These are phyloP conservation scores for Sebastes wilsoni DNA, from an alignment of 2,797 vertebrate species.

Conservation along the genomic window DNA sequence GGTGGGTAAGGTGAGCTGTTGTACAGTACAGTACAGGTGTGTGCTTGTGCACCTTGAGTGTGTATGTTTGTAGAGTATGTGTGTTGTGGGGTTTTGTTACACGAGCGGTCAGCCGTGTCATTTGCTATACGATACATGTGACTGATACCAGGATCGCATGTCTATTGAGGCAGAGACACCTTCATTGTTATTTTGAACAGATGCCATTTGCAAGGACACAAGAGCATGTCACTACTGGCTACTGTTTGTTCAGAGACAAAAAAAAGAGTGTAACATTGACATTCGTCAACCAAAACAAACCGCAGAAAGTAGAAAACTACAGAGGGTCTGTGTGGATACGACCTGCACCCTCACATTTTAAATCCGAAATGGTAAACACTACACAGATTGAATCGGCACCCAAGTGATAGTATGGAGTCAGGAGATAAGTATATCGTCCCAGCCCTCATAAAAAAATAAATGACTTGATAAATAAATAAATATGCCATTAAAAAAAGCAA, in stretches of 20 bases:
- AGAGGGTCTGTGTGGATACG: too few relatives aligned
- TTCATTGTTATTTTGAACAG: constrained; percentile 32
- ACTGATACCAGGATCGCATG: constrained; percentile 45
- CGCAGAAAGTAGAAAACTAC: too few relatives aligned
- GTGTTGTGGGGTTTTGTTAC: constrained; percentile 34
- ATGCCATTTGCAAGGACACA: constrained; percentile 27
- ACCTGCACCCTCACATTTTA: too few relatives aligned
- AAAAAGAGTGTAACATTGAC: too few relatives aligned
- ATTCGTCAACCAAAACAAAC: too few relatives aligned
- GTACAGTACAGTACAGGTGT: background rate
- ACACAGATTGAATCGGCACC: too few relatives aligned
- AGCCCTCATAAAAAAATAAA: too few relatives aligned
- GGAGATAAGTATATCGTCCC: too few relatives aligned
- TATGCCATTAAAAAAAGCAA: too few relatives aligned
- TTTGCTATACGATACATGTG: constrained; percentile 40
- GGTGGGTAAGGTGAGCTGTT: constrained; percentile 18
- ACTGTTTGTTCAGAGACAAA: background rate
- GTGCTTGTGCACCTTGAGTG: background rate
- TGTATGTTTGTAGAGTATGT: constrained; percentile 14
- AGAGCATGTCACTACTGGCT: background rate
- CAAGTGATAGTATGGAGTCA: too few relatives aligned
- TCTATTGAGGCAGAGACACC: constrained; percentile 22
- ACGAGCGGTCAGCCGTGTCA: constrained; percentile 3
- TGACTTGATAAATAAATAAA: too few relatives aligned
- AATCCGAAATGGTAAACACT: too few relatives aligned